Base-by-base conservation (phyloP, 2,888 invertebrate genomes). In the Argyresthia goedartella region DNA sequence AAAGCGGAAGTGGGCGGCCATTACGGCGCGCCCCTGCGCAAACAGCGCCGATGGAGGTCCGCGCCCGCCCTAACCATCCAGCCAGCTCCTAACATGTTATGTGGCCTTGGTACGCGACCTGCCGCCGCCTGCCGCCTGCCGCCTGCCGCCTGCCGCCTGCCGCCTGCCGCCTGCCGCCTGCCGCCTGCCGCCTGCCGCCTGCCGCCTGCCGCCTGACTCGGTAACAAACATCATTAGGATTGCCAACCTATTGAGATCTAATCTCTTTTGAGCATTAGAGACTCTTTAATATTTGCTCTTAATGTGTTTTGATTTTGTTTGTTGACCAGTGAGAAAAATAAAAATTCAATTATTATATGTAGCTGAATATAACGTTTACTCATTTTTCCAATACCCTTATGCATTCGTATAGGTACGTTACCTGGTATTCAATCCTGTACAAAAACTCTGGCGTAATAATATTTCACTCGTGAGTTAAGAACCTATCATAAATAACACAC, bases 1-100 rank as follows among this genome's bases (percentile, higher is more conserved):
- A 86, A 85, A 76, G 85, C 81, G 82, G 84, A 86, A 86, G 79
- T 77, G 79, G 79, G 76, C 73, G 69, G 70, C 74, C 68, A 76
- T 81, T 80, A 79, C 66, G 73, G 66, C 68, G 64, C 67, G 66
- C 72, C 25, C 74, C 71, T 62, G 58, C 61, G 58, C 57, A 63
- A 52, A 52, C 52, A 51, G 51, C 43, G 43, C 35, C 13, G 41
- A n/a, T n/a, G 39, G n/a, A 10, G 39, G 39, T 25, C 2, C 25
- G 25, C 25, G 25, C 25, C 25, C 25, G 25, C 25, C 25, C n/a
- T n/a, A n/a, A n/a, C n/a, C 25, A 25, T 2, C 52, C 16, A 15
- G 41, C n/a, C 41, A n/a, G 41, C 41, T 41, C 41, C 41, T 14
- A 45, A 45, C 14, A n/a, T 35, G 14, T 33, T 48, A 10, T 33